Evolutionary conservation across 2,888 invertebrate species (phyloP).

Genomic region (Eremobia ochroleuca): DNA sequence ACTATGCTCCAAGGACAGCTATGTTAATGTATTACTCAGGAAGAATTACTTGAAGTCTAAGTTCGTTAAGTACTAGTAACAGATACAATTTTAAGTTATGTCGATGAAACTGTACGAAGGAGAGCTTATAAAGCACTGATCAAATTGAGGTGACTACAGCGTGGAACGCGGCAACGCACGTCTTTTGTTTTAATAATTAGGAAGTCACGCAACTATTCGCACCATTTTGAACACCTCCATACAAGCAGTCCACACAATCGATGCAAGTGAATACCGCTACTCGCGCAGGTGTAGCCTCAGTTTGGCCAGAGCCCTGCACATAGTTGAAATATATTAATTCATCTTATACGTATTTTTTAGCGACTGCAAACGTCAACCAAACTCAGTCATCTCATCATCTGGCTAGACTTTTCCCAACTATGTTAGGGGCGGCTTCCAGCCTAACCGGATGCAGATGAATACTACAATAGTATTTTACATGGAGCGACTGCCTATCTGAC

Average conservation of each 20-base stretch:
- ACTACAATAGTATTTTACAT: too few relatives aligned
- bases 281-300: neutral
- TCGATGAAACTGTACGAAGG: neutral
- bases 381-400: too few relatives aligned
- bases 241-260: neutral
- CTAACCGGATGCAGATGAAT: too few relatives aligned
- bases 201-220: neutral
- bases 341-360: neutral
- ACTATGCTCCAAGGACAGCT: conserved; percentile 16
- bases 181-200: neutral
- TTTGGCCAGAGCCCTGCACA: neutral
- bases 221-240: neutral
- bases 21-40: conserved; percentile 23
- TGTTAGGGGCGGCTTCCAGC: too few relatives aligned
- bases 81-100: neutral
- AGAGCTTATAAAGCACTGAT: neutral
- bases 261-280: neutral
- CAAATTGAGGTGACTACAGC: neutral
- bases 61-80: neutral
- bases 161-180: neutral
- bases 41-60: conserved; percentile 4
- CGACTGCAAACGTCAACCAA: neutral
- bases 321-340: neutral
- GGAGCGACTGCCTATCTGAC: too few relatives aligned
- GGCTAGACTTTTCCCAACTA: too few relatives aligned